phyloP scores from a whole-genome alignment of 2,888 invertebrate species.

The Ophion costatus region DNA sequence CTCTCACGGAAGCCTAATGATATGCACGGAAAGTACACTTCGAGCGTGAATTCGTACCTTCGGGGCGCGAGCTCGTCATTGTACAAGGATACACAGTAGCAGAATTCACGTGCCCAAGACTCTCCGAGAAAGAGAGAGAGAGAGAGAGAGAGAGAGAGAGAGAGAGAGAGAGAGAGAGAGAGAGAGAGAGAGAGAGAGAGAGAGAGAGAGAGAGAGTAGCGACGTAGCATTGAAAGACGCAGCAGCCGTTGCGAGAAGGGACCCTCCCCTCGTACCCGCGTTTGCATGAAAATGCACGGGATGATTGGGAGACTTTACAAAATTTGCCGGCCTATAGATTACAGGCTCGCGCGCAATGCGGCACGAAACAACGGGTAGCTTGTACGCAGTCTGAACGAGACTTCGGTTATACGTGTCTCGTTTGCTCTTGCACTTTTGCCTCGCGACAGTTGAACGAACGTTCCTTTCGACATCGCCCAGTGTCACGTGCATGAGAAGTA shows the following conservation, averaged over 20 bases:
- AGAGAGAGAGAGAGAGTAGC: constrained; percentile 13
- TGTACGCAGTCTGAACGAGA: constrained; percentile 8
- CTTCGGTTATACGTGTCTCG: constrained; percentile 33
- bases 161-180: constrained; percentile 24
- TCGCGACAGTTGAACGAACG: background rate
- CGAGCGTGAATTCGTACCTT: constrained; percentile 80
- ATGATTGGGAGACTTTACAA: constrained; percentile 82
- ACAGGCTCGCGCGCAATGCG: constrained; percentile 64
- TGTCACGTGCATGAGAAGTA: background rate
- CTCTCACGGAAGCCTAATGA: constrained; percentile 77
- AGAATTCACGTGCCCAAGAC: constrained; percentile 67
- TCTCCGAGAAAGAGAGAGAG: constrained; percentile 13
- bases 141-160: constrained; percentile 34
- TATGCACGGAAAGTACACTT: constrained; percentile 81
- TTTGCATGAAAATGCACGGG: constrained; percentile 82
- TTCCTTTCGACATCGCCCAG: background rate
- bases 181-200: constrained; percentile 27
- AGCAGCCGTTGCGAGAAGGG: constrained; percentile 58
- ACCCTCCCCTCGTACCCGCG: constrained; percentile 40
- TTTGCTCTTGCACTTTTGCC: constrained; percentile 36
- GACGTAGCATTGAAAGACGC: constrained; percentile 44
- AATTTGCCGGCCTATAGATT: constrained; percentile 82
- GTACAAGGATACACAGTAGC: constrained; percentile 67
- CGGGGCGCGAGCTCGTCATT: constrained; percentile 76
- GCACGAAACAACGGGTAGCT: constrained; percentile 76